Conservation (phyloP, 2,888 invertebrate genomes). For the Noctua janthina region DNA sequence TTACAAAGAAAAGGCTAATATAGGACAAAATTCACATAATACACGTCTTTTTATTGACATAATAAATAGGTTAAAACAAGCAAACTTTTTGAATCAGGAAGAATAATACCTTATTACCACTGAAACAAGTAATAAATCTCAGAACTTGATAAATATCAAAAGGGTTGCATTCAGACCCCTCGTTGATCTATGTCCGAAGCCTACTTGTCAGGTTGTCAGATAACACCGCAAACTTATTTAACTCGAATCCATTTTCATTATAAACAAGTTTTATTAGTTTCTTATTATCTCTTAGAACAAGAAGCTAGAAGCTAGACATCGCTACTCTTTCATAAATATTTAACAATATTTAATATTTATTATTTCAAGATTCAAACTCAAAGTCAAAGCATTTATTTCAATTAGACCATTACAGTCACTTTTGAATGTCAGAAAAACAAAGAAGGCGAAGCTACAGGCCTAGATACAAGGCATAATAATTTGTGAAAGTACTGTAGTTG, state of each 20-base stretch:
- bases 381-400: too few species aligned
- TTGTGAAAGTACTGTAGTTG: too few species aligned
- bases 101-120: conserved; percentile 10
- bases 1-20: not conserved
- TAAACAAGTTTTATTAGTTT: not conserved
- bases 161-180: conserved; percentile 21
- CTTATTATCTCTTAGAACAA: not conserved
- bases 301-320: too few species aligned
- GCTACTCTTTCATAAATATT: too few species aligned
- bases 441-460: too few species aligned
- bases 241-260: conserved; percentile 8
- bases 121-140: conserved; percentile 11
- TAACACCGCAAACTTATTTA: conserved; percentile 14
- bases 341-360: too few species aligned
- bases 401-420: too few species aligned
- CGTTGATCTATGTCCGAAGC: conserved; percentile 25
- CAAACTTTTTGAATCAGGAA: not conserved
- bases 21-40: not conserved
- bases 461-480: too few species aligned
- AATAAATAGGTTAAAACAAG: not conserved
- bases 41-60: too few species aligned
- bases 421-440: too few species aligned
- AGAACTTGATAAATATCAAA: conserved; percentile 37
- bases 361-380: too few species aligned
- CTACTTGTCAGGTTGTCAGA: conserved; percentile 23